Conservation (phyloP, 2,888 invertebrate genomes). For the Bembecia ichneumoniformis region DNA sequence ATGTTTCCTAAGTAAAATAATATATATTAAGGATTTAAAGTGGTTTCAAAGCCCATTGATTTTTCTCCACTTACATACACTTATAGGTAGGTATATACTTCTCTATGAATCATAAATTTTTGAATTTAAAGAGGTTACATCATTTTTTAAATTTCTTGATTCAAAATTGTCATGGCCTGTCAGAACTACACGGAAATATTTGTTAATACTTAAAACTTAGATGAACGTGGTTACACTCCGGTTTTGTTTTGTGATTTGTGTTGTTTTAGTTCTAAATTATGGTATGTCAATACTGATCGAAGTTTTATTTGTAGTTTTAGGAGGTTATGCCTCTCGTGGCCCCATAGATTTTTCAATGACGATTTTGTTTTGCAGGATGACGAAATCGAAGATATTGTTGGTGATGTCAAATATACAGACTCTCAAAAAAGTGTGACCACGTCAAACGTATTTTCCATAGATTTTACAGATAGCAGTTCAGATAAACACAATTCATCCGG, state of each 20-base stretch:
- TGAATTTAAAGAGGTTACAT: too few relatives aligned
- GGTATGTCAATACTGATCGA: constrained; percentile 22
- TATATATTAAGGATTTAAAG: too few relatives aligned
- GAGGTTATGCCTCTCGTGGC: neutral
- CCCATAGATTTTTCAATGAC: neutral
- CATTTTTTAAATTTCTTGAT: constrained; percentile 21
- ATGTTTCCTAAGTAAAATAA: too few relatives aligned
- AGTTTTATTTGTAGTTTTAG: constrained; percentile 4
- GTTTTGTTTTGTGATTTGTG: constrained; percentile 31
- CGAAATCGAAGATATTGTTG: constrained; percentile 51
- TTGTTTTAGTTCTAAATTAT: constrained; percentile 57
- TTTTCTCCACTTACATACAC: too few relatives aligned
- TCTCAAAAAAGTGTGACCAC: constrained; percentile 60
- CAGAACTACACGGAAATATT: constrained; percentile 58
- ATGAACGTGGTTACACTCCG: constrained; percentile 32
- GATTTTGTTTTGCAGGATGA: constrained; percentile 35
- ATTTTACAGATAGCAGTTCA: constrained; percentile 53
- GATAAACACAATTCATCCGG: constrained; percentile 53
- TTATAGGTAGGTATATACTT: too few relatives aligned
- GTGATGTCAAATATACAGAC: constrained; percentile 45
- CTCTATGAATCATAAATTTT: too few relatives aligned
- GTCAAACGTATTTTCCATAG: constrained; percentile 45
- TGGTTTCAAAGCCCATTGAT: too few relatives aligned
- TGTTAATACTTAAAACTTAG: constrained; percentile 40
- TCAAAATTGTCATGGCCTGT: constrained; percentile 55